Base-by-base conservation (phyloP, 2,797 vertebrate genomes). In the Acrocephalus scirpaceus region DNA sequence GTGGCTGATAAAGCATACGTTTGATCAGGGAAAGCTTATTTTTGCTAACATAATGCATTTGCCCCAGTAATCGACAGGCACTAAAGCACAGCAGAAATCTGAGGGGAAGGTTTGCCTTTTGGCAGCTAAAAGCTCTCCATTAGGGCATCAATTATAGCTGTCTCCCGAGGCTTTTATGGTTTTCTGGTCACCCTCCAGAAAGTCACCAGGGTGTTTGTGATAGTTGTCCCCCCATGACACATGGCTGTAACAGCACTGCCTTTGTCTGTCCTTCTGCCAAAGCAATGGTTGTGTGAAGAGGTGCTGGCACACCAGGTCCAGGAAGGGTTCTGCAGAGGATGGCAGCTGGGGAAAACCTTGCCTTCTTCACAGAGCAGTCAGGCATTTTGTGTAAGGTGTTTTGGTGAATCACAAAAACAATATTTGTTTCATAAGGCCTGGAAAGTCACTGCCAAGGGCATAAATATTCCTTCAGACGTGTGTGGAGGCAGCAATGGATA, bases 1-100 rank as follows among this genome's bases (percentile, higher is more conserved):
- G 89, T 94, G 95, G 96, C 96, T 96, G 95, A 96, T 85, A 97
- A 96, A 96, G 96, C 93, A 97, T 83, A 96, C 32, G 72, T 95
- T 88, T 94, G 96, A 96, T 95, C 88, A 96, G 95, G 96, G 96
- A 97, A 96, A 94, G 94, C 61, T 95, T 78, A 93, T 86, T 90
- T 94, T 88, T 93, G 77, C 74, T 92, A 96, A 90, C 61, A 88
- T 40, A 93, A 90, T 30, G 89, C 88, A 88, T 88, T 96, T 92
- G 91, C 86, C 90, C 88, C 89, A 85, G 61, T 53, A 91, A 88
- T 77, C 9, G 1, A 92, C 9, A 96, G 88, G 88, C 79, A 81
- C 30, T 94, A 96, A 88, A 92, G 85, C 58, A 88, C 65, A 83
- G 86, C 78, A 95, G 80, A 83, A 83, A 92, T 87, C 38, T 74